Conservation (phyloP, 1,140 invertebrate genomes). For the Scaptomyza pallida region DNA sequence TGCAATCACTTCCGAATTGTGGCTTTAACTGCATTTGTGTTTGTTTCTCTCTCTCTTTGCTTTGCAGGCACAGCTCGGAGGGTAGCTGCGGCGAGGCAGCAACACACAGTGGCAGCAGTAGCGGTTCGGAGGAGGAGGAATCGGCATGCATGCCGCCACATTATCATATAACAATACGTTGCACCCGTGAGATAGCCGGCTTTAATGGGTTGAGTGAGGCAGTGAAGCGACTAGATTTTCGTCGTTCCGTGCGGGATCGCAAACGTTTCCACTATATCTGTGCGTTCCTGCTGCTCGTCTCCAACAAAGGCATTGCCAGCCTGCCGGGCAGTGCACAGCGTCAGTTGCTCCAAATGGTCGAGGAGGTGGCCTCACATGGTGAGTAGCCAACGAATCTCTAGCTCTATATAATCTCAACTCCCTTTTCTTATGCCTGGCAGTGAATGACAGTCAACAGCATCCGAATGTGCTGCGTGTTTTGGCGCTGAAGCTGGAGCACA, state of each 20-base stretch:
- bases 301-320: conserved; percentile 90
- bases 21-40: not conserved
- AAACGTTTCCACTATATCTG: conserved; percentile 98
- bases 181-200: conserved; percentile 96
- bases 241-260: conserved; percentile 96
- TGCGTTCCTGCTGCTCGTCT: conserved; percentile 94
- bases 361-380: conserved; percentile 96
- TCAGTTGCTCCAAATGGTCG: conserved; percentile 95
- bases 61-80: conserved; percentile 70
- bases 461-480: conserved; percentile 91
- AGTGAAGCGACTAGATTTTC: conserved; percentile 96
- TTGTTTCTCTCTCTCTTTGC: not conserved
- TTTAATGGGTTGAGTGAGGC: conserved; percentile 98
- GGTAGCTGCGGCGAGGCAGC: conserved; percentile 56
- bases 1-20: conserved; percentile 40
- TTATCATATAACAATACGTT: conserved; percentile 96
- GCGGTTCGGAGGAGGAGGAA: conserved; percentile 34
- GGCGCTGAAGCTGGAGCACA: conserved; percentile 89
- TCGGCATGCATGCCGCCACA: conserved; percentile 88
- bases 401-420: not conserved
- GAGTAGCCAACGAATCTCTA: conserved; percentile 34
- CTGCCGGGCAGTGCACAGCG: conserved; percentile 97
- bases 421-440: conserved; percentile 85
- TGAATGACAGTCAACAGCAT: conserved; percentile 94
- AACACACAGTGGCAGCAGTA: conserved; percentile 35